phyloP scores from a whole-genome alignment of 2,113 vertebrate species.

The Thermophis baileyi region DNA sequence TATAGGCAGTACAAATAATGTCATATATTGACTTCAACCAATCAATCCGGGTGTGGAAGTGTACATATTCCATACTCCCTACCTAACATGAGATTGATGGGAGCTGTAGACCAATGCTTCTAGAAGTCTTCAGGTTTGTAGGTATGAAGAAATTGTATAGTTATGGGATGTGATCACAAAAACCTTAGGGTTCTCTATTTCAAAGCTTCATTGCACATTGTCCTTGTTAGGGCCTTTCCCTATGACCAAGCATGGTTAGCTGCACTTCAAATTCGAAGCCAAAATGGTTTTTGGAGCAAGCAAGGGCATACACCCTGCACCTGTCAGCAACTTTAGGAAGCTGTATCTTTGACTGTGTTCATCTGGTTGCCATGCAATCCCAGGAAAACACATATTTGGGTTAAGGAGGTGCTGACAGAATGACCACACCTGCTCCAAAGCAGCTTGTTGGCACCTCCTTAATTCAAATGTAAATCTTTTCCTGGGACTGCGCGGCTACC shows the following conservation, averaged over 20 bases:
- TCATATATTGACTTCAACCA: background rate
- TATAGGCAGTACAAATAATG: background rate
- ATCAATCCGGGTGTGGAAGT: background rate
- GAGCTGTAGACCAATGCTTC: background rate
- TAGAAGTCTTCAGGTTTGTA: background rate
- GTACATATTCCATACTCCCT: background rate
- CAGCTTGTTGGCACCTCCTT: background rate
- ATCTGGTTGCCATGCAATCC: background rate
- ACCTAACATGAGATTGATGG: background rate
- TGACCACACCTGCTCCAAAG: background rate
- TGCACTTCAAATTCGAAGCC: background rate
- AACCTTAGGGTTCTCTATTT: background rate
- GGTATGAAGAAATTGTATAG: background rate
- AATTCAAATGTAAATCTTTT: background rate
- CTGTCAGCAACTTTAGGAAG: background rate
- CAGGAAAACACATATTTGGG: background rate
- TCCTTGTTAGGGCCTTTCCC: background rate
- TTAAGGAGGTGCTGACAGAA: background rate
- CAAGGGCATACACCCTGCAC: background rate
- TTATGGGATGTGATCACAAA: background rate
- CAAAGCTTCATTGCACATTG: background rate
- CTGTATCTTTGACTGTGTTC: background rate
- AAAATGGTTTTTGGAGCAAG: background rate
- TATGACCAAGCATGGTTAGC: background rate
- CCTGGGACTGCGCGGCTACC: background rate